phyloP scores from a whole-genome alignment of 2,888 invertebrate species.

The Apotomis betuletana region DNA sequence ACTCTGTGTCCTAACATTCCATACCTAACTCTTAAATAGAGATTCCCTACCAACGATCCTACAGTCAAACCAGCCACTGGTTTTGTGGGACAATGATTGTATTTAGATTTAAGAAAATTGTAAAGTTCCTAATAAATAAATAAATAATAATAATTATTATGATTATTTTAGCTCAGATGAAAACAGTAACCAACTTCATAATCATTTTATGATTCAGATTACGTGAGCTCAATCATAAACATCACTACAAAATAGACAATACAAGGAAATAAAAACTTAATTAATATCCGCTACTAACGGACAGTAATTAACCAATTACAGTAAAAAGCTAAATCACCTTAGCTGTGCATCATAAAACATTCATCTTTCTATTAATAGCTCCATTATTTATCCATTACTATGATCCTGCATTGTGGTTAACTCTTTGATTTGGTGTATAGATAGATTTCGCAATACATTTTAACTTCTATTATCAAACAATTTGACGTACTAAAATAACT shows the following conservation, averaged over 20 bases:
- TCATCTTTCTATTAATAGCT: background rate
- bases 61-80: too few species aligned
- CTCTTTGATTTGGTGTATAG: background rate
- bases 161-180: too few species aligned
- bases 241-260: background rate
- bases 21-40: too few species aligned
- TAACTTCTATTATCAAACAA: too few species aligned
- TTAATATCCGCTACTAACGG: conserved; percentile 16
- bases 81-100: too few species aligned
- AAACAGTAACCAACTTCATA: background rate
- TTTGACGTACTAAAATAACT: too few species aligned
- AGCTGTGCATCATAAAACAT: background rate
- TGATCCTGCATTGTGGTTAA: conserved; percentile 10
- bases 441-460: too few species aligned
- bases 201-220: background rate
- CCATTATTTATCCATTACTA: conserved; percentile 4
- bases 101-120: too few species aligned
- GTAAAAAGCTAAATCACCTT: conserved; percentile 9
- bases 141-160: too few species aligned
- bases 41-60: too few species aligned
- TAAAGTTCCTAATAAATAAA: too few species aligned
- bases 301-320: conserved; percentile 5
- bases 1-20: too few species aligned
- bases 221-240: background rate
- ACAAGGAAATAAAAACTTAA: conserved; percentile 5